These are phyloP conservation scores for Drosophila oshimai DNA, from an alignment of 1,140 invertebrate genomes.

Conservation along the genomic window DNA sequence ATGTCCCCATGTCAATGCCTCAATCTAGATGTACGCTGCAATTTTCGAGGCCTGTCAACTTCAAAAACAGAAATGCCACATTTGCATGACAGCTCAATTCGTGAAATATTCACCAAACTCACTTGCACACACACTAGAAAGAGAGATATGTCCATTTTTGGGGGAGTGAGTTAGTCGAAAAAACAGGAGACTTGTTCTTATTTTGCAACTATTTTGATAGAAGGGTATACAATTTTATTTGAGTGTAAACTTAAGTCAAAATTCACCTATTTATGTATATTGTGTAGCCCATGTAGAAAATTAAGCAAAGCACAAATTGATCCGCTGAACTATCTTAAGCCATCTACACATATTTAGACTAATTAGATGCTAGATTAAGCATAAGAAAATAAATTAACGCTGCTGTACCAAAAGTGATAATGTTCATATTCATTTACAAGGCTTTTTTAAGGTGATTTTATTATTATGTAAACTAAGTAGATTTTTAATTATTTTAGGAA, in stretches of 20 bases:
- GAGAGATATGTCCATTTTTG: conserved; percentile 5
- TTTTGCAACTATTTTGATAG: conserved; percentile 35
- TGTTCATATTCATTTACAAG: too few relatives aligned
- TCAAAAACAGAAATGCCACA: conserved; percentile 77
- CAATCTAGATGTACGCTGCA: conserved; percentile 62
- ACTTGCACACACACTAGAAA: background rate
- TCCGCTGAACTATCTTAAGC: too few relatives aligned
- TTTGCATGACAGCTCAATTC: conserved; percentile 80
- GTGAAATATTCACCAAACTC: conserved; percentile 64
- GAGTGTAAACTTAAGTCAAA: background rate
- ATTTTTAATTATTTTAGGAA: too few relatives aligned
- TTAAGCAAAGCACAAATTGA: too few relatives aligned
- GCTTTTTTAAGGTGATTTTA: too few relatives aligned
- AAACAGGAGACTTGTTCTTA: conserved; percentile 2
- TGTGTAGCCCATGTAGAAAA: too few relatives aligned
- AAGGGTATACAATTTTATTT: background rate
- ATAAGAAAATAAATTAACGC: too few relatives aligned
- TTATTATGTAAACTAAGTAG: too few relatives aligned
- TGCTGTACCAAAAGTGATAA: too few relatives aligned
- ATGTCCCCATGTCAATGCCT: conserved; percentile 23
- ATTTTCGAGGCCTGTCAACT: conserved; percentile 76
- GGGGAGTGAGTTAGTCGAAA: conserved; percentile 28
- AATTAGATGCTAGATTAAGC: too few relatives aligned
- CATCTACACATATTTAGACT: too few relatives aligned
- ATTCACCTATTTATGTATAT: too few relatives aligned